Evolutionary conservation across 2,797 vertebrate species (phyloP), one percentile per base, ranked within the genome.

Genomic region (Crenichthys baileyi): DNA sequence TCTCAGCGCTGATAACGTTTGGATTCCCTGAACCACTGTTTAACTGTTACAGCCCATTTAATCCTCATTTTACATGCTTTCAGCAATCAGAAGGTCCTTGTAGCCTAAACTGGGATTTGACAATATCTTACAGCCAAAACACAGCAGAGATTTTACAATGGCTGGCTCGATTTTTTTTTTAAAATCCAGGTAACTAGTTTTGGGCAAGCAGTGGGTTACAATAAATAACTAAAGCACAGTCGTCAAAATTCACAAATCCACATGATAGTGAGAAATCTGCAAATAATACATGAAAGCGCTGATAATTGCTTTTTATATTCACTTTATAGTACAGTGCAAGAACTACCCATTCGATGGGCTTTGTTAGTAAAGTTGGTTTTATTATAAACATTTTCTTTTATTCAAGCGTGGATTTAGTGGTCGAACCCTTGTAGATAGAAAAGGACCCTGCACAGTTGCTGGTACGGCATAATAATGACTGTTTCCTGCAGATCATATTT

Each of bases 271-370:
- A 63, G n/a, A 74, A 15, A 72, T 75, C 75, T 79, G 51, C 60
- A 81, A 20, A 76, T 7, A 22, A 46, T 77, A 73, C 1, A 71
- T 50, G n/a, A 79, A 48, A 77, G 11, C 26, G 15, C n/a, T 46
- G 20, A 50, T 53, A 82, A 73, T 79, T 31, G 26, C 63, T 70
- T 51, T 61, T 67, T 13, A 70, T 70, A 70, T 70, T 67, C 78
- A 75, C 72, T 83, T 31, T 75, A 20, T 29, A 70, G 39, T 73
- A 39, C 85, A 90, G 87, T 90, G 88, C 90, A 89, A 51, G 20
- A 77, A 39, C 7, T 16, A 5, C 46, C 61, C 7, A 26, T 75
- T 76, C 7, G 68, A 73, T 29, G 20, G 68, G 50, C 18, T 76
- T 82, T 39, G 63, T 67, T 71, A 46, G 51, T 72, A 65, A 77